These are phyloP conservation scores for Haplotaxodon microlepis DNA, from an alignment of 2,113 vertebrate species.

Conservation along the genomic window DNA sequence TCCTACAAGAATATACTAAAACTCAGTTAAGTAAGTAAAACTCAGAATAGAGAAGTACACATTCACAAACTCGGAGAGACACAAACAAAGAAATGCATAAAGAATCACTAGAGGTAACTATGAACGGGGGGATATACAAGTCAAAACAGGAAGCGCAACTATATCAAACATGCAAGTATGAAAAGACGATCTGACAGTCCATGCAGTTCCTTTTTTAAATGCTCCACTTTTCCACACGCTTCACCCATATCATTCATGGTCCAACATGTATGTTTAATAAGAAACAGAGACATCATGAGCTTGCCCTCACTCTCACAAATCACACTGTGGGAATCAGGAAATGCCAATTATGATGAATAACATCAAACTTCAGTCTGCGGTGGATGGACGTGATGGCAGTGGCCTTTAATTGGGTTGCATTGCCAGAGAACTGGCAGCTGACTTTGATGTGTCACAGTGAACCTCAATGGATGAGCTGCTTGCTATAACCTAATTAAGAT, in stretches of 20 bases:
- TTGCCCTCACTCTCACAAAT: not conserved
- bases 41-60: not conserved
- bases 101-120: not conserved
- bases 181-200: not conserved
- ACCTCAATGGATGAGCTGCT: not conserved
- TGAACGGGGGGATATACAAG: accelerated
- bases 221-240: not conserved
- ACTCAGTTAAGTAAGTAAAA: not conserved
- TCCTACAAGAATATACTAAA: not conserved
- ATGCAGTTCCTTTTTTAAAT: not conserved
- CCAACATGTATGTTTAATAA: not conserved
- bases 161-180: not conserved
- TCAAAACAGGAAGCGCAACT: not conserved
- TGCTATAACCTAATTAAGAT: not conserved
- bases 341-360: not conserved
- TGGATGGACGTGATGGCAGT: not conserved
- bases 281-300: not conserved
- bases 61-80: accelerated
- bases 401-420: not conserved
- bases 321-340: not conserved
- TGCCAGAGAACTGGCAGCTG: not conserved
- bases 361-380: not conserved
- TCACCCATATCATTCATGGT: not conserved
- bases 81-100: not conserved
- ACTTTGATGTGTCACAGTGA: not conserved